Base-by-base conservation (phyloP, 2,113 vertebrate genomes). In the Harpagus bidentatus region DNA sequence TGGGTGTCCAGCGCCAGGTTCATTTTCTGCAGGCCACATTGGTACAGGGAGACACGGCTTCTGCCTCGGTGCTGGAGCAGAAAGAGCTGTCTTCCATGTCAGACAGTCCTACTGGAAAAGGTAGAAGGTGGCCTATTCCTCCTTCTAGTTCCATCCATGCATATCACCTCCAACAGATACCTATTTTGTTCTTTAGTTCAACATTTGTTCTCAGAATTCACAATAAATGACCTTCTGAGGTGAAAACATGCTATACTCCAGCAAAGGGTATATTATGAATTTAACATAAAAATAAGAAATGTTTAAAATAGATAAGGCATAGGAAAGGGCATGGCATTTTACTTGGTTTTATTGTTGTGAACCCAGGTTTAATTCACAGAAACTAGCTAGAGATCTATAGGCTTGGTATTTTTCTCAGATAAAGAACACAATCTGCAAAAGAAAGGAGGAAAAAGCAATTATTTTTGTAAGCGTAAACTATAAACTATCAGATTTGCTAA, bases 401-500 rank as follows among this genome's bases (percentile, higher is more conserved):
- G 13, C 17, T 82, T 85, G 38, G 13, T 31, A 42, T 55, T 86
- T 92, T 83, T 21, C 47, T 85, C 66, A 79, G 61, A 77, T 31
- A 34, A 88, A 71, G n/a, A 91, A n/a, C 8, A 88, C 9, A 91
- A n/a, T 70, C 86, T 79, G 10, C 22, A 92, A 95, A 93, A 93
- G 47, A 85, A 87, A 81, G 15, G 8, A 93, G 15, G 56, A 59
- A 71, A 97, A 97, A 93, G 69, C 34, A 93, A 93, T 97, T 97
- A 89, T 91, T 97, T 94, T 90, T 90, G 67, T 32, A 3, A 93
- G 34, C 38, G 76, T 84, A 89, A 91, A 84, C 71, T 94, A 92
- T 92, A 82, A 91, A 96, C 85, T 92, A 91, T 95, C 92, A 90
- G 83, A 93, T 97, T 93, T 89, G 22, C n/a, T 96, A 95, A 95